Evolutionary conservation across 37 sponge, comb jelly and placozoan species (phyloP), one percentile per base, ranked within the genome.

Genomic region (Oscarella lobularis): DNA sequence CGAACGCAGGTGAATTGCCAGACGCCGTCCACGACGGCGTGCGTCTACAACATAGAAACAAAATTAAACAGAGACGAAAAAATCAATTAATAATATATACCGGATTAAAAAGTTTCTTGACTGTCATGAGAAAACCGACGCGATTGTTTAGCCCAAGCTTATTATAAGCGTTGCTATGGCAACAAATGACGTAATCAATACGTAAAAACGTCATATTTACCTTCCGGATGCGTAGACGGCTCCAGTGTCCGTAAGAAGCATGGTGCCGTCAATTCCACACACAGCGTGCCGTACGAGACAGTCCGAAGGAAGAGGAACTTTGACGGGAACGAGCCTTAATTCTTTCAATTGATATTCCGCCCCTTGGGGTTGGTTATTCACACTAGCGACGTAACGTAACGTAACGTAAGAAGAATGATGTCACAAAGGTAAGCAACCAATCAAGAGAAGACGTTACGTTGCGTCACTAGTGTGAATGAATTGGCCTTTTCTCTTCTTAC

Each of bases 111-210:
- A 93, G 72, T 1, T 85, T 83, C 75, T 90, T 85, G 82, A 96
- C 86, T 35, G 90, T 81, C 77, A 89, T 84, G 33, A 90, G 79
- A 80, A 96, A 89, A 35, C 94, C 89, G 41, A 82, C 82, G 36
- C 94, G 78, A 55, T 86, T 82, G 77, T 96, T 96, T 55, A 96
- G 77, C n/a, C 98, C 93, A 30, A 96, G 83, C 37, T 96, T 96
- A 76, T 96, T 96, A 72, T 83, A 77, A 38, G 80, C 77, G 72
- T 96, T 96, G 48, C 98, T 96, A 73, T 34, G 77, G 33, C n/a
- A 33, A 1, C 29, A 54, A 3, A 3, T 35, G 30, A 78, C 29
- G 0, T 34, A 4, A 29, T 5, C 9, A 33, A n/a, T 29, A n/a
- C 1, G 67, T 34, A 2, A 74, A 29, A 5, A 74, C 35, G 39